Base-by-base conservation (phyloP, 1,140 invertebrate species). In the Drosophila kurseongensis region DNA sequence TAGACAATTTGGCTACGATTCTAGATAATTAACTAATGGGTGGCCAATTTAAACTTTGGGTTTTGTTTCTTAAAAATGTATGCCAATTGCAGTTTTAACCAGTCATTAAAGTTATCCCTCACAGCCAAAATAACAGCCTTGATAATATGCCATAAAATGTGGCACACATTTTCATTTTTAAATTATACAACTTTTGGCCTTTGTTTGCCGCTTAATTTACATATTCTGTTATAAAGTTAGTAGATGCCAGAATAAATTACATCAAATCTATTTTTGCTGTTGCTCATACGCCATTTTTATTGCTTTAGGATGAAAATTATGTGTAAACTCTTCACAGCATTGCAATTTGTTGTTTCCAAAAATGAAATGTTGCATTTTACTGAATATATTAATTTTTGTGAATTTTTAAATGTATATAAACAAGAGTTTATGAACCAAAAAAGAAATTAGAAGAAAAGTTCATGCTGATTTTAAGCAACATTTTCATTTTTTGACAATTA, bases 1-100 rank as follows among this genome's bases (percentile, higher is more conserved):
- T 32, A 12, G 45, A 27, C 35, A 59, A 68, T 68, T 44, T 13
- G 36, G 14, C 60, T 50, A 27, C 8, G 47, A 66, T 32, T 40
- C 48, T 16, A 54, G 44, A 42, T 52, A 66, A 45, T 66, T 32
- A 44, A 13, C 7, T 32, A 23, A 1, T 32, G 29, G 29, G 6
- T 32, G 6, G 29, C 29, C 1, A 8, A 8, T 8, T 40, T 4
- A 14, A 42, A 14, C 29, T 8, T 8, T 18, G 1, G 5, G 4
- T 44, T 18, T 44, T 9, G 14, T 18, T 18, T 8, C n/a, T 9
- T 5, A 44, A 18, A 44, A 9, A 5, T 10, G 41, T 42, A 4
- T 18, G 9, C 4, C 16, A 18, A 4, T 1, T 18, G 14, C 14
- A 4, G 16, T 18, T 42, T 47, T 4, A 23, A 23, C 2, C 23